Evolutionary conservation across 2,797 vertebrate species (phyloP).

Genomic region (Muraenolepis orangiensis): DNA sequence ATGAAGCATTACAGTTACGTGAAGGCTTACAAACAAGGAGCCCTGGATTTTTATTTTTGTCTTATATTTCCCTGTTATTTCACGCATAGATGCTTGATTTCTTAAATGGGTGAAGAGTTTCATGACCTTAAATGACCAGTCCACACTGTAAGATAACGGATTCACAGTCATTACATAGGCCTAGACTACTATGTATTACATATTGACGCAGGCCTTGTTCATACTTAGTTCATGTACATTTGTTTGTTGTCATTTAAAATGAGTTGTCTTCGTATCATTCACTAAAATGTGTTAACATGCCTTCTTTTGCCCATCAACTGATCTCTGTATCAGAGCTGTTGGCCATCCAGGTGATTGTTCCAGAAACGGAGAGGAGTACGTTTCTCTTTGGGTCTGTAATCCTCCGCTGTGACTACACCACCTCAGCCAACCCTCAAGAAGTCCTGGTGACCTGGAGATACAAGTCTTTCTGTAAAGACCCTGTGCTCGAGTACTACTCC

Average conservation of each 20-base stretch:
- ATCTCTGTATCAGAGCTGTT: conserved; percentile 54
- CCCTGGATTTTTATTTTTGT: neutral
- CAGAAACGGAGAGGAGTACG: conserved; percentile 61
- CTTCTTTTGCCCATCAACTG: no score
- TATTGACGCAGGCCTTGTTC: neutral
- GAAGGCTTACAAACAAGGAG: no score
- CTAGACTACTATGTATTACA: neutral
- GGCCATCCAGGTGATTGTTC: conserved; percentile 72
- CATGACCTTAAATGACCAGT: neutral
- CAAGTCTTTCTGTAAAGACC: conserved; percentile 98
- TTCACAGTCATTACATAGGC: neutral
- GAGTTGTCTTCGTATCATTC: neutral
- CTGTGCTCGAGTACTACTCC: conserved; percentile 90
- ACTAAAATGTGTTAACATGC: neutral
- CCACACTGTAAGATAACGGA: neutral
- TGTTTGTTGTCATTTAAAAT: neutral
- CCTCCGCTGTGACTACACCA: conserved; percentile 82
- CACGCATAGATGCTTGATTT: neutral
- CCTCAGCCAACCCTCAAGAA: conserved; percentile 82
- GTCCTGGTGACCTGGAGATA: conserved; percentile 91
- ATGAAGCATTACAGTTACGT: neutral
- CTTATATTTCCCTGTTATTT: neutral
- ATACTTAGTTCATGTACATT: neutral
- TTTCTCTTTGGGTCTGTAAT: conserved; percentile 83
- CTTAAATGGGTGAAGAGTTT: neutral